Evolutionary conservation across 2,113 vertebrate species (phyloP).

Genomic region (Tamias sibiricus): DNA sequence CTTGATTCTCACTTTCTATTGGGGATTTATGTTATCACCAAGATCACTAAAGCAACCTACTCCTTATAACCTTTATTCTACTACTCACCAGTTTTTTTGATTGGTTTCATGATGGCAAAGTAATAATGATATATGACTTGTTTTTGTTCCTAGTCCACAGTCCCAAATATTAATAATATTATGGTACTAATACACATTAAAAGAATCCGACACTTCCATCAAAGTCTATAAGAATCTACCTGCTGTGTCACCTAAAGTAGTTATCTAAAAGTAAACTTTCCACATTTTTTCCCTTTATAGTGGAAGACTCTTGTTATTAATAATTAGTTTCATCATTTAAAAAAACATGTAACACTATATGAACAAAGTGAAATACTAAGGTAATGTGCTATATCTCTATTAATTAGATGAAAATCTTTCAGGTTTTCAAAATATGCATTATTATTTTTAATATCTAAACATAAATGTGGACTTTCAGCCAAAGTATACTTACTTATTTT

Average conservation of each 20-base stretch:
- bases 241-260: neutral
- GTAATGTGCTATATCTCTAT: neutral
- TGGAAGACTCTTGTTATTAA: neutral
- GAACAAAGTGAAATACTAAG: neutral
- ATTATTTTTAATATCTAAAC: neutral
- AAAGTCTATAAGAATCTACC: neutral
- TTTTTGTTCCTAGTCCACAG: neutral
- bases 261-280: neutral
- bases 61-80: neutral
- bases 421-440: neutral
- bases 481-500: neutral
- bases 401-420: conserved; percentile 3
- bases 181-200: neutral
- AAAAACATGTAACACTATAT: neutral
- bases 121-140: conserved; percentile 29
- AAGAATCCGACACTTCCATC: neutral
- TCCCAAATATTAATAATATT: neutral
- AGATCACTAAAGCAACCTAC: neutral
- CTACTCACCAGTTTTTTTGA: neutral
- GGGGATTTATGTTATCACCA: neutral
- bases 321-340: conserved; percentile 19
- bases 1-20: neutral
- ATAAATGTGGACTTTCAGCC: conserved; percentile 11
- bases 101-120: conserved; percentile 43
- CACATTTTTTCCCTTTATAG: neutral